Percentiles rank a stretch among this genome's conserved stretches.
phyloP scores from a whole-genome alignment of 2,113 vertebrate genomes.

The Gasterosteus aculeatus region DNA sequence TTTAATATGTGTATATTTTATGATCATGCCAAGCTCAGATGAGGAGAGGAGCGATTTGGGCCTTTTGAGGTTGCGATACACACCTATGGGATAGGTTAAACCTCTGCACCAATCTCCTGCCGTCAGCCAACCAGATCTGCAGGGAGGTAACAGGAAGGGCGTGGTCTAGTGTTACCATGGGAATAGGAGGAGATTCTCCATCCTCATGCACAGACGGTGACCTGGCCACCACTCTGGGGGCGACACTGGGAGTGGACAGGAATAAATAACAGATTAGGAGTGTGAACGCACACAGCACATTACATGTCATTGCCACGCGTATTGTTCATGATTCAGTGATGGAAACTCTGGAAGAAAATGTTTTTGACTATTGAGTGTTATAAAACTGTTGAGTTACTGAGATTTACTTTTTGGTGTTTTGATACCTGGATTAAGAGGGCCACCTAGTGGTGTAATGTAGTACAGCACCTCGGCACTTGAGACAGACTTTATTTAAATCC shows the following conservation, averaged over 20 bases:
- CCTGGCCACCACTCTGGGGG: slow-evolving; percentile 90
- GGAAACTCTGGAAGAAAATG: not conserved
- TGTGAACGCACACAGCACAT: not conserved
- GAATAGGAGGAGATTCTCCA: slow-evolving; percentile 81
- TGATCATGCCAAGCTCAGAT: not conserved
- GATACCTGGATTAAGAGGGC: slow-evolving; percentile 58
- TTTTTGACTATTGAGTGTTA: not conserved
- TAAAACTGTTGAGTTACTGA: slow-evolving; percentile 7
- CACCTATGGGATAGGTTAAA: slow-evolving; percentile 95
- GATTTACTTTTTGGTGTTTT: not conserved
- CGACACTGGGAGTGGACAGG: slow-evolving; percentile 81
- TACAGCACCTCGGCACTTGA: not conserved
- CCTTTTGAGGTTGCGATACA: slow-evolving; percentile 41
- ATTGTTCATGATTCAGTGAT: not conserved
- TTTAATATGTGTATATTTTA: not conserved
- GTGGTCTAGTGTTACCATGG: slow-evolving; percentile 86
- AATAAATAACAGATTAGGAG: slow-evolving; percentile 42
- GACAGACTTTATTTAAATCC: not conserved
- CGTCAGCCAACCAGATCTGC: slow-evolving; percentile 97
- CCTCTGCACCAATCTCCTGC: slow-evolving; percentile 91
- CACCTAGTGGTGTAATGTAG: slow-evolving; percentile 73
- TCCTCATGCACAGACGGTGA: slow-evolving; percentile 83
- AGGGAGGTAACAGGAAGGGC: slow-evolving; percentile 89
- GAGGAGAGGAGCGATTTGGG: slow-evolving; percentile 15
- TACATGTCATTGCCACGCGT: not conserved